These are phyloP conservation scores for Drosophila longiperda DNA, from an alignment of 2,888 invertebrate species.

Conservation along the genomic window DNA sequence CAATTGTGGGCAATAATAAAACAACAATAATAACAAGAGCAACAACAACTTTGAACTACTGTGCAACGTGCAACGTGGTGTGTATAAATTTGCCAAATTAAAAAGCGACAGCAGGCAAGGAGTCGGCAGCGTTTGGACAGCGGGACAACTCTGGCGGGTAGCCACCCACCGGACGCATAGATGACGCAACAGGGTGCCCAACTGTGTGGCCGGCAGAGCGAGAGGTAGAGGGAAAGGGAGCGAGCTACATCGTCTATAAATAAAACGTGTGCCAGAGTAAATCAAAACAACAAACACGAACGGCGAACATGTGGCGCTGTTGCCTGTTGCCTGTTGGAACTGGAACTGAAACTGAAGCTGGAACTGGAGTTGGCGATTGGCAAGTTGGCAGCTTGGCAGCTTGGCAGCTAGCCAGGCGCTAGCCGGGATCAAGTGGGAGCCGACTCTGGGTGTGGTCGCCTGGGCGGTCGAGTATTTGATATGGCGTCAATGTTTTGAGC, in stretches of 20 bases:
- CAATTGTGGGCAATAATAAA: conserved; percentile 49
- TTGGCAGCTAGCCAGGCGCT: conserved; percentile 59
- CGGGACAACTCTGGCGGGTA: conserved; percentile 27
- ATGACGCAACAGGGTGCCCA: conserved; percentile 83
- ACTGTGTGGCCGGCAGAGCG: conserved; percentile 6
- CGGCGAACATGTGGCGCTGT: conserved; percentile 68
- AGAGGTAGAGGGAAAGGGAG: background rate
- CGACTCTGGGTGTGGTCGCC: conserved; percentile 65
- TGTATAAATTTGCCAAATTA: conserved; percentile 83
- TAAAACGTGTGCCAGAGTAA: conserved; percentile 76
- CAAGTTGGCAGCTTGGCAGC: conserved; percentile 30
- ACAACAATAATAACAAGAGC: conserved; percentile 40
- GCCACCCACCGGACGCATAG: conserved; percentile 77
- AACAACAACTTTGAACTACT: conserved; percentile 67
- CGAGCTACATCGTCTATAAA: conserved; percentile 74
- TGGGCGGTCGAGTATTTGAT: conserved; percentile 70
- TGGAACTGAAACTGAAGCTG: conserved; percentile 9
- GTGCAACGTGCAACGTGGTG: conserved; percentile 64
- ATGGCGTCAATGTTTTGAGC: conserved; percentile 51
- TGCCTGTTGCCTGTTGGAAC: conserved; percentile 35
- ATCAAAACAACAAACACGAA: conserved; percentile 77
- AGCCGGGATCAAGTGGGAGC: conserved; percentile 75
- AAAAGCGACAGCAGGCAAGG: conserved; percentile 67
- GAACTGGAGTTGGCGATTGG: conserved; percentile 14
- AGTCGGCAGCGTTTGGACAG: conserved; percentile 27